A percentile compares a stretch with the other conserved stretches of the same genome.
phyloP scores from a whole-genome alignment of 2,888 invertebrate species.

The Adelognathus sp. region DNA sequence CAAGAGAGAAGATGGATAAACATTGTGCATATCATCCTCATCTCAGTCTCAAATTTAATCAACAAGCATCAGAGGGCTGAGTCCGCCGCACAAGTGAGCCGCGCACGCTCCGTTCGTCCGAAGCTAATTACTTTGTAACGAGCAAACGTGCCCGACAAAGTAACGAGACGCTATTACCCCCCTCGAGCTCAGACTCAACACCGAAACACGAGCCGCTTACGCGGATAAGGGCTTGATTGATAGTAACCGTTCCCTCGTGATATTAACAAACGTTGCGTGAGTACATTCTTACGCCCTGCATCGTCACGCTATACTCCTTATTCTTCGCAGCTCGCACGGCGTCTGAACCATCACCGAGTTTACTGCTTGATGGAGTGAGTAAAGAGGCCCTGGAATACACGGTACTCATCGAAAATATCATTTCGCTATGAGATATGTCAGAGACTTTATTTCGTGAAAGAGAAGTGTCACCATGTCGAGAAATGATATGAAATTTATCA shows the following conservation, averaged over 20 bases:
- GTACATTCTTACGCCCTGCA: not conserved
- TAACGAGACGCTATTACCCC: slow-evolving; percentile 41
- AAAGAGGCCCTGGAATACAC: not conserved
- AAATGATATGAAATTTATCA: too few relatives aligned
- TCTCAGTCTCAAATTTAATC: slow-evolving; percentile 15
- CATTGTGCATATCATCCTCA: not conserved
- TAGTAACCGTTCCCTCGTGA: slow-evolving; percentile 22
- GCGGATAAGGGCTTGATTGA: slow-evolving; percentile 38
- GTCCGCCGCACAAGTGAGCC: not conserved
- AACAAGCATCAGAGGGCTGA: not conserved
- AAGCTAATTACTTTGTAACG: slow-evolving; percentile 48
- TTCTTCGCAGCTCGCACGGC: not conserved
- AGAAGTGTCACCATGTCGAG: too few relatives aligned
- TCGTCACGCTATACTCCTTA: not conserved
- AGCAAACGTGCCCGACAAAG: slow-evolving; percentile 29
- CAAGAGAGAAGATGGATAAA: slow-evolving; percentile 10
- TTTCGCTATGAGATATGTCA: too few relatives aligned
- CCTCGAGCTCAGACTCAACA: not conserved
- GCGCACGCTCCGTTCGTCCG: not conserved
- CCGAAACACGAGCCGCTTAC: slow-evolving; percentile 5
- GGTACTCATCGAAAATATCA: not conserved
- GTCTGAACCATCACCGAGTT: not conserved
- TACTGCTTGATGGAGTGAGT: not conserved
- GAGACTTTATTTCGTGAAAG: too few relatives aligned
- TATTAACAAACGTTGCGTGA: slow-evolving; percentile 10